Conservation (phyloP, 2,797 vertebrate species). For the Glyptemys insculpta region DNA sequence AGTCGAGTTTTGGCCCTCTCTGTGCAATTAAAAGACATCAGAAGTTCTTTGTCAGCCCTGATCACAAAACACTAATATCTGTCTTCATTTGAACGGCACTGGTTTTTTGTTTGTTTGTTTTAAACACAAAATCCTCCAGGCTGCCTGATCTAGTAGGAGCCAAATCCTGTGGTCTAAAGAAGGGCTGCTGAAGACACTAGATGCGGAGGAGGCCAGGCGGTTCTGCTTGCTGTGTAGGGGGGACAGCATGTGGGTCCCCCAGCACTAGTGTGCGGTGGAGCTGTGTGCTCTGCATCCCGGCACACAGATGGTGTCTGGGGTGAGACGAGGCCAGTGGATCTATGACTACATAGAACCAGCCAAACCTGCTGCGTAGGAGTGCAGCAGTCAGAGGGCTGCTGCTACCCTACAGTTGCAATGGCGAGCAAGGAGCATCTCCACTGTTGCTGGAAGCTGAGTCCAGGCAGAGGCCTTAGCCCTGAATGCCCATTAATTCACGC, state of each 20-base stretch:
- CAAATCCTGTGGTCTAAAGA: not conserved
- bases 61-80: not conserved
- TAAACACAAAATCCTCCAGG: not conserved
- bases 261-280: not conserved
- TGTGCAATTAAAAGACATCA: not conserved
- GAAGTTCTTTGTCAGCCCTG: not conserved
- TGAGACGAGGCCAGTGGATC: not conserved
- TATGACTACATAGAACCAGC: not conserved
- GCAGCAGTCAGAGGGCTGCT: accelerated
- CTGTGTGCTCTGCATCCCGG: not conserved
- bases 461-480: not conserved
- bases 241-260: not conserved
- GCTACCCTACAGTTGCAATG: not conserved
- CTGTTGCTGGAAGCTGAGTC: not conserved
- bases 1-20: not conserved
- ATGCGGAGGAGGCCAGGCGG: not conserved
- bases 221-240: not conserved
- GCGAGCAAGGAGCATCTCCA: not conserved
- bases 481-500: not conserved
- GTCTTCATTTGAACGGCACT: not conserved
- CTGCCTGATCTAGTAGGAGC: not conserved
- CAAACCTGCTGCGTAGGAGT: not conserved
- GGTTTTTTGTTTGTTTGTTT: not conserved
- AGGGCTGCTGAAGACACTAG: not conserved
- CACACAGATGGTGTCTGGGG: not conserved